phyloP scores from a whole-genome alignment of 2,797 vertebrate genomes.

The Anguilla obscura region DNA sequence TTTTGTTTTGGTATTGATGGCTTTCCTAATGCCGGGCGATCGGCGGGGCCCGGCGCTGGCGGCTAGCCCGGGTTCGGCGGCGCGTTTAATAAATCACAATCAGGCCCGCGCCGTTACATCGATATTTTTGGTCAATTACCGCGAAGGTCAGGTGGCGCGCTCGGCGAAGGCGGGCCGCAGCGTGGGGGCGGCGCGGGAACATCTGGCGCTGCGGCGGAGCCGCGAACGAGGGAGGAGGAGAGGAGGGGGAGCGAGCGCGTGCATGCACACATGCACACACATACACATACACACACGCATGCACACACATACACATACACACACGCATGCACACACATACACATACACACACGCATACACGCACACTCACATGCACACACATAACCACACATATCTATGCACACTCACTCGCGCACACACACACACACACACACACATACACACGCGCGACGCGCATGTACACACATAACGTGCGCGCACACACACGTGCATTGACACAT shows the following conservation, averaged over 20 bases:
- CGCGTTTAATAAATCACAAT: slow-evolving; percentile 99
- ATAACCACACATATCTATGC: slow-evolving; percentile 42
- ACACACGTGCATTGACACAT: neutral
- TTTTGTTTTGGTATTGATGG: slow-evolving; percentile 95
- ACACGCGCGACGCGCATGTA: neutral
- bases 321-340: neutral
- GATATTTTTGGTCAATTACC: slow-evolving; percentile 99
- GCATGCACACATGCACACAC: slow-evolving; percentile 37
- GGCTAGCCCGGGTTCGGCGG: slow-evolving; percentile 89
- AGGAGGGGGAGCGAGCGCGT: slow-evolving; percentile 24
- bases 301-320: slow-evolving; percentile 36
- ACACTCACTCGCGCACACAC: neutral
- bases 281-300: slow-evolving; percentile 41
- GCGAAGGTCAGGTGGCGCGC: slow-evolving; percentile 96
- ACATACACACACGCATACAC: neutral
- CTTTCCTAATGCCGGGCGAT: slow-evolving; percentile 97
- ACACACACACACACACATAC: neutral
- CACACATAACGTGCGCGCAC: too few species aligned
- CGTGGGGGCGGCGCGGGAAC: slow-evolving; percentile 84
- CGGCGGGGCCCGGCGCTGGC: slow-evolving; percentile 92
- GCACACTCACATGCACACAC: too few species aligned
- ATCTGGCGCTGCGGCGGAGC: slow-evolving; percentile 86
- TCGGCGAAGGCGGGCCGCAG: slow-evolving; percentile 78
- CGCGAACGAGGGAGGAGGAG: slow-evolving; percentile 60
- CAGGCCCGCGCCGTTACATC: slow-evolving; percentile 98